Evolutionary conservation across 2,888 invertebrate genomes (phyloP).

Genomic region (Epinotia ramella): DNA sequence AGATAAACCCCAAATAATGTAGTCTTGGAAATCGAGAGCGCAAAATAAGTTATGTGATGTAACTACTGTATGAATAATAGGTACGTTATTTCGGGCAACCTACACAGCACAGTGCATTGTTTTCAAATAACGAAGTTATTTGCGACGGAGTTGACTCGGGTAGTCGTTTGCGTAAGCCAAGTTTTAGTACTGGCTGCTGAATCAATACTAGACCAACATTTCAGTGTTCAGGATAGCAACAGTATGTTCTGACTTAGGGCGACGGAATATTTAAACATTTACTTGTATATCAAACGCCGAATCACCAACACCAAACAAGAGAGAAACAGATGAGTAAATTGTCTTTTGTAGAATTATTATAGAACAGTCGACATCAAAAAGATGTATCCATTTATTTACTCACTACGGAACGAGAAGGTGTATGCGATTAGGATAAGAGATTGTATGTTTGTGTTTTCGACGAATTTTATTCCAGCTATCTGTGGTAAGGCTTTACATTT

Average conservation of each 20-base stretch:
- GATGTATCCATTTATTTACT: too few species aligned
- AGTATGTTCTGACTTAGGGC: background rate
- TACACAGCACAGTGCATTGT: conserved; percentile 48
- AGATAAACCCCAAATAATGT: background rate
- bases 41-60: conserved; percentile 7
- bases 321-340: too few species aligned
- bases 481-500: too few species aligned
- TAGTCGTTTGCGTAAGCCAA: conserved; percentile 48
- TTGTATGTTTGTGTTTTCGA: too few species aligned
- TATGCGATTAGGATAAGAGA: too few species aligned
- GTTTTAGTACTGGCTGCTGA: conserved; percentile 29
- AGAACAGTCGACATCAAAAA: too few species aligned
- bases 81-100: conserved; percentile 41
- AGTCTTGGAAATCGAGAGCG: background rate
- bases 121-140: conserved; percentile 50
- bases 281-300: too few species aligned
- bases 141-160: conserved; percentile 43
- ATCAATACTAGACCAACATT: conserved; percentile 36
- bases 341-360: too few species aligned
- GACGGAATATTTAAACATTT: too few species aligned
- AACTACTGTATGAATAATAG: background rate
- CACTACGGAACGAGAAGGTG: too few species aligned
- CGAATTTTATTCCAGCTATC: too few species aligned
- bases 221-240: conserved; percentile 29
- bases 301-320: too few species aligned